Base-by-base conservation (phyloP, 2,888 invertebrate species). In the Ceriagrion tenellum region DNA sequence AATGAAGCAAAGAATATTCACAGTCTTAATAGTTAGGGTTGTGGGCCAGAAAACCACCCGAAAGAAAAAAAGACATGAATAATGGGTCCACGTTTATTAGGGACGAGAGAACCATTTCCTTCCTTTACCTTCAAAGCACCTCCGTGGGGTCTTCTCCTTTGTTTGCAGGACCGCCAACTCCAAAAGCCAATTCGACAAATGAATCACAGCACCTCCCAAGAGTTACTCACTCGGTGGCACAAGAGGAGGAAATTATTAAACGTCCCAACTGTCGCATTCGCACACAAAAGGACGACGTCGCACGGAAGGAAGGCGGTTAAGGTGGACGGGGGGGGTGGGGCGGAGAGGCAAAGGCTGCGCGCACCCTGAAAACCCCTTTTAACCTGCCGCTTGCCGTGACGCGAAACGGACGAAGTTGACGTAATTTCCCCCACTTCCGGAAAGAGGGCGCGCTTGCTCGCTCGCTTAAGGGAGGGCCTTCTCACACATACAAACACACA, bases 361-460 rank as follows among this genome's bases (percentile, higher is more conserved):
- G 26, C n/a, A 8, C 69, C 69, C n/a, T 8, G 12, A n/a, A 47
- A 69, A 69, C 69, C 69, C 69, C 12, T 69, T 69, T n/a, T n/a
- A n/a, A n/a, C n/a, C n/a, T 69, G 26, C 26, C n/a, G 69, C n/a
- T 69, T n/a, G 69, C 23, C 69, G 23, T n/a, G 69, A 69, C 69
- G 69, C n/a, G 69, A 26, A 69, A 69, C 69, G 69, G n/a, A 69
- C 69, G 6, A 69, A 69, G 69, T 69, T 69, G 69, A 69, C 69
- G 69, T 69, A 69, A 69, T 69, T 69, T 69, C 69, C 69, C 69
- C n/a, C 69, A 69, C 69, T 69, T 69, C 69, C 69, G 69, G 23
- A n/a, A n/a, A n/a, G n/a, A n/a, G 26, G 4, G 69, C 4, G 69
- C 26, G 59, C 59, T n/a, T n/a, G 59, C 20, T 10, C 59, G 47